Conservation (phyloP, 2,797 vertebrate genomes). For the Hoplostethus mediterraneus region DNA sequence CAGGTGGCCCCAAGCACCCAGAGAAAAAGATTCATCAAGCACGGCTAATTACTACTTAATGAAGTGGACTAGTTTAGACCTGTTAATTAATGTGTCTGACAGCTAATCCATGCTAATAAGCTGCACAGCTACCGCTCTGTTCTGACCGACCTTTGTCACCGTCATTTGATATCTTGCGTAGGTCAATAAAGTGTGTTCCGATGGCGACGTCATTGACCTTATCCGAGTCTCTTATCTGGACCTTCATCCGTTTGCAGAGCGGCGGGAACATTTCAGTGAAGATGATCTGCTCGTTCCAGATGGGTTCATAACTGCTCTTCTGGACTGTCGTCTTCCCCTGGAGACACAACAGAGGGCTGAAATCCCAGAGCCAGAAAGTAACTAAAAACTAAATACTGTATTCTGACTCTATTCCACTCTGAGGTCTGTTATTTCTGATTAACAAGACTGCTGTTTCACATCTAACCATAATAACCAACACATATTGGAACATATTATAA, state of each 20-base stretch:
- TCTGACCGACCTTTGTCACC: constrained; percentile 93
- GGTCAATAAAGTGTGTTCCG: constrained; percentile 96
- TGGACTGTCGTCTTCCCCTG: constrained; percentile 96
- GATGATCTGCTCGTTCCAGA: constrained; percentile 96
- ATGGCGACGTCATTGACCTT: constrained; percentile 98
- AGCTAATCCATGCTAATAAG: constrained; percentile 43
- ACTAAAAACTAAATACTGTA: too few relatives aligned
- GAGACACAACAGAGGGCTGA: not conserved
- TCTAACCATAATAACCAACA: not conserved
- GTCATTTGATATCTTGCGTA: constrained; percentile 96
- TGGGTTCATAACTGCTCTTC: constrained; percentile 96
- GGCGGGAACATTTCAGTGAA: constrained; percentile 98
- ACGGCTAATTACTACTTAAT: constrained; percentile 43
- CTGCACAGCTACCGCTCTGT: constrained; percentile 2
- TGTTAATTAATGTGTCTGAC: constrained; percentile 33
- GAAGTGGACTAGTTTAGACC: constrained; percentile 18
- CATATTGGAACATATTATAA: not conserved
- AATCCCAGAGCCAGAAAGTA: not conserved
- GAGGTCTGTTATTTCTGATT: too few relatives aligned
- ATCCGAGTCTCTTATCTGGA: constrained; percentile 97
- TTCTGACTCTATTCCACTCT: too few relatives aligned
- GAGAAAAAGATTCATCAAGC: constrained; percentile 8
- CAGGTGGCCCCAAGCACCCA: constrained; percentile 5
- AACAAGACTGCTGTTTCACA: too few relatives aligned
- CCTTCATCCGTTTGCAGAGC: constrained; percentile 93